Evolutionary conservation across 2,113 vertebrate genomes (phyloP), one percentile per base, ranked within the genome.

Genomic region (Sylvicapra grimmia): DNA sequence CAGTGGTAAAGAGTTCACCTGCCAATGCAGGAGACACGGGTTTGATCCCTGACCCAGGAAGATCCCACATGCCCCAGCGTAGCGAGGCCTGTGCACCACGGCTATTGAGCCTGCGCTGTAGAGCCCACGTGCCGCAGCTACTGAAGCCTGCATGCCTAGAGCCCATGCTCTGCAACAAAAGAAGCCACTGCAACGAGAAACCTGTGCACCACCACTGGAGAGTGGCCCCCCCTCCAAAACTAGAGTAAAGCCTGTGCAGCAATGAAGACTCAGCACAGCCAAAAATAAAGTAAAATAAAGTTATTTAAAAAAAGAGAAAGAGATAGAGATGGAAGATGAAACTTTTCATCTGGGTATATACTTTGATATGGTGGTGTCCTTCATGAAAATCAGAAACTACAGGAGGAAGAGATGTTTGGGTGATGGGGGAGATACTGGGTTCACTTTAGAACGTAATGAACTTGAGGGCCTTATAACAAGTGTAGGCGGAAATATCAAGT

Each of bases 391-490:
- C 40, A 33, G 44, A 31, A 96, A 49, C 9, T 31, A 63, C 23
- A 86, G 77, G 56, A 88, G 33, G 36, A 80, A 77, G 68, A 94
- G 49, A 96, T 58, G 11, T 87, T 63, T 91, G 14, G 7, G 31
- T 87, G 4, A 14, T 19, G 8, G 19, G 25, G 51, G 44, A 97
- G 54, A 92, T 40, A 61, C 5, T 53, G 79, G 65, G 18, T 91
- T 89, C 16, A 61, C 29, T 94, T 96, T 89, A 90, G 83, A 94
- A 72, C 61, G 3, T 58, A 61, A 14, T 36, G 47, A 80, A 29
- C 89, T 51, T 53, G 61, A 97, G 36, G 36, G 36, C 1, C 36
- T 91, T 51, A 16, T 79, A 58, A 79, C 19, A n/a, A 36, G 49
- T 72, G 3, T 33, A 94, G 36, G 72, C n/a, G 0, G n/a, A 95